Conservation (phyloP, 2,888 invertebrate genomes). For the Limnephilus rhombicus region DNA sequence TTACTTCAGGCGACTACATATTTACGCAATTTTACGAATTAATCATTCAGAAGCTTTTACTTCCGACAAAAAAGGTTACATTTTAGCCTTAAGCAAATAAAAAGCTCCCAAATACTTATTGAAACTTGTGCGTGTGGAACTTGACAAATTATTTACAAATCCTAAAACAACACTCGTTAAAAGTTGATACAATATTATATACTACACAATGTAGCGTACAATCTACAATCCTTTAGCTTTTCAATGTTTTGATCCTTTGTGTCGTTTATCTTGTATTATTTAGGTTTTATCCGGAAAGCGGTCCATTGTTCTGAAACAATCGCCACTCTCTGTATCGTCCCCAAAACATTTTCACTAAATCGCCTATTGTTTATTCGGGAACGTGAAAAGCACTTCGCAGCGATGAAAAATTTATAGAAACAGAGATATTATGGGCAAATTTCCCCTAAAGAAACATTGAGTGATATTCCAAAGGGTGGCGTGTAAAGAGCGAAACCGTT, state of each 20-base stretch:
- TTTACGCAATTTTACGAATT: too few species aligned
- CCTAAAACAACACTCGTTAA: not conserved
- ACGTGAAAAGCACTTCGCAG: slow-evolving; percentile 45
- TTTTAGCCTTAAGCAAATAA: not conserved
- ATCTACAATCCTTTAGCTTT: not conserved
- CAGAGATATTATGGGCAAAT: slow-evolving; percentile 29
- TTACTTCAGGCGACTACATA: too few species aligned
- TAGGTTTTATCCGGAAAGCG: slow-evolving; percentile 19
- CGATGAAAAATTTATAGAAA: slow-evolving; percentile 45
- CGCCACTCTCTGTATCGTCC: not conserved
- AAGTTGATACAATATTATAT: not conserved
- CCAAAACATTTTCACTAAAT: slow-evolving; percentile 40
- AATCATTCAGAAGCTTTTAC: not conserved
- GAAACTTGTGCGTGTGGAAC: not conserved
- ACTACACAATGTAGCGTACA: not conserved
- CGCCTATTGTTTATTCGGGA: slow-evolving; percentile 38
- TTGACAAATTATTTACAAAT: not conserved
- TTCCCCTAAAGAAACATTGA: slow-evolving; percentile 19
- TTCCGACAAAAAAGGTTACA: not conserved
- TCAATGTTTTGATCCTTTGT: slow-evolving; percentile 22
- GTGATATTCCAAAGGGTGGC: slow-evolving; percentile 15
- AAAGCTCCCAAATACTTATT: not conserved
- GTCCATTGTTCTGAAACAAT: slow-evolving; percentile 23
- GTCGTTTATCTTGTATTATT: slow-evolving; percentile 30
- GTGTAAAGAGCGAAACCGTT: not conserved